Conservation (phyloP, 2,888 invertebrate species). For the Morpho achilles region DNA sequence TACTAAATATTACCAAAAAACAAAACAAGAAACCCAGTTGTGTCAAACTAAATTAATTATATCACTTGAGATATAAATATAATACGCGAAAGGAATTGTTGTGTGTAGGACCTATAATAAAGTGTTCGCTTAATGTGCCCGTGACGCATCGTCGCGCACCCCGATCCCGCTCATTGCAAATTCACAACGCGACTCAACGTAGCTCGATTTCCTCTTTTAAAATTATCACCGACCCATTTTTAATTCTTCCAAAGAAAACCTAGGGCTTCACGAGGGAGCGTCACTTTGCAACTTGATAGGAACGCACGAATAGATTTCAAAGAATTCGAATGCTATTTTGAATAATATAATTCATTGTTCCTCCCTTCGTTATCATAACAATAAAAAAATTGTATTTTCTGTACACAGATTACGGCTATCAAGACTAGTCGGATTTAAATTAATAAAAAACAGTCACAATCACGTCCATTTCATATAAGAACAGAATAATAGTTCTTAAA, state of each 20-base stretch:
- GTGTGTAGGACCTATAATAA: constrained; percentile 49
- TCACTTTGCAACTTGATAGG: constrained; percentile 42
- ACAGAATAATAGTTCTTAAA: no score
- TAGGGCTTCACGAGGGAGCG: constrained; percentile 46
- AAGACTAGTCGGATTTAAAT: no score
- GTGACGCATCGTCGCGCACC: constrained; percentile 72
- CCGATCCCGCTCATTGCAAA: constrained; percentile 56
- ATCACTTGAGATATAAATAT: no score
- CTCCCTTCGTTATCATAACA: constrained; percentile 5
- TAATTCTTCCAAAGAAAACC: constrained; percentile 59
- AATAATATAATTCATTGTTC: constrained; percentile 23
- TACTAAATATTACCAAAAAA: no score
- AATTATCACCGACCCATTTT: constrained; percentile 71
- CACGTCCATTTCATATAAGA: not conserved
- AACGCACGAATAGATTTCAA: constrained; percentile 32
- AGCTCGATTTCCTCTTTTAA: constrained; percentile 76
- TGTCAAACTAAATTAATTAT: no score
- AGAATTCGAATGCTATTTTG: constrained; percentile 25
- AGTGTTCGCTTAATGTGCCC: constrained; percentile 57
- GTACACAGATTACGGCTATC: not conserved
- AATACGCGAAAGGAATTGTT: constrained; percentile 10
- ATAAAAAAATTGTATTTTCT: not conserved
- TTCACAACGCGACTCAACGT: constrained; percentile 54
- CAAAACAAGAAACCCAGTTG: no score
- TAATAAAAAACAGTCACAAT: no score